A percentile compares a stretch with the other conserved stretches of the same genome.
Conservation (phyloP, 1,140 invertebrate species). For the Halyomorpha halys region DNA sequence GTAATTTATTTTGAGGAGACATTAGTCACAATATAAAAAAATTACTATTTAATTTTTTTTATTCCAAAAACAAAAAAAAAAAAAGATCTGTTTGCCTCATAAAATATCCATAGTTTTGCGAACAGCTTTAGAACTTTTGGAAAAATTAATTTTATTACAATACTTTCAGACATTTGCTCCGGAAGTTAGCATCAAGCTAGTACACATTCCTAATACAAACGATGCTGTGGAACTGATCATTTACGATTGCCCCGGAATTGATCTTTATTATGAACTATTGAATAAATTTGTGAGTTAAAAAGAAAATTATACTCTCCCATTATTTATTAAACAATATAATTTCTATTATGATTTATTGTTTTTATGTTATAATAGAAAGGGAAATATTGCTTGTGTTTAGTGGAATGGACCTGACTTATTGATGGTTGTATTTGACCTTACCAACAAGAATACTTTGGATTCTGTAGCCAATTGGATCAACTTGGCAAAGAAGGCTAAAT, state of each 20-base stretch:
- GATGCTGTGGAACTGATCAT: slow-evolving; percentile 42
- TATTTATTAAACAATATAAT: no score
- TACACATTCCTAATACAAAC: slow-evolving; percentile 39
- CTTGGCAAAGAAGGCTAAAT: slow-evolving; percentile 23
- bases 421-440: slow-evolving; percentile 32
- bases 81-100: no score
- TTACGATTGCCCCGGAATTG: slow-evolving; percentile 44
- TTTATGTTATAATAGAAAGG: no score
- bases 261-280: slow-evolving; percentile 40
- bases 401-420: slow-evolving; percentile 32
- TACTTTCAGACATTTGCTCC: slow-evolving; percentile 39
- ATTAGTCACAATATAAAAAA: no score
- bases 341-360: no score
- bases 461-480: slow-evolving; percentile 29
- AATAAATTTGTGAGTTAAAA: slow-evolving; percentile 39
- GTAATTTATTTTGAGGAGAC: no score
- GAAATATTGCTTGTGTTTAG: slow-evolving; percentile 25
- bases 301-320: no score
- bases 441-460: slow-evolving; percentile 29
- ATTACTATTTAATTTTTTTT: no score
- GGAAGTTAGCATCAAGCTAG: slow-evolving; percentile 38
- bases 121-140: not conserved
- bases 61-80: no score
- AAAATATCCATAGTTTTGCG: not conserved
- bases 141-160: not conserved